Percentiles rank a stretch among this genome's conserved stretches.
These are phyloP conservation scores for human DNA, from an alignment of 2,113 vertebrate genomes.

Conservation along the genomic window GRCh38 chr1:3087501-3088000, in stretches of 20 bases:
- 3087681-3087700: rapidly evolving
- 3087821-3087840: not conserved
- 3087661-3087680: not conserved
- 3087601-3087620: not conserved
- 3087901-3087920: not conserved
- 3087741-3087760: rapidly evolving
- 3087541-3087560: not conserved
- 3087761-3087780: rapidly evolving
- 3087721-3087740: rapidly evolving
- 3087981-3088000: not conserved
- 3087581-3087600: not conserved
- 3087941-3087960: rapidly evolving
- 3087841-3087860: constrained; percentile 13
- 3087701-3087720: rapidly evolving
- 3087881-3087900: not conserved
- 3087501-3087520: constrained; percentile 42
- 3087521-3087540: not conserved
- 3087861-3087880: not conserved
- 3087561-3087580: not conserved
- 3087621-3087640: rapidly evolving
- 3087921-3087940: not conserved
- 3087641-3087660: rapidly evolving
- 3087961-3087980: constrained; percentile 3
- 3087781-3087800: not conserved
- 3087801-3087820: constrained; percentile 21